Conservation (phyloP, 2,888 invertebrate species). For the Spilarctia lutea region DNA sequence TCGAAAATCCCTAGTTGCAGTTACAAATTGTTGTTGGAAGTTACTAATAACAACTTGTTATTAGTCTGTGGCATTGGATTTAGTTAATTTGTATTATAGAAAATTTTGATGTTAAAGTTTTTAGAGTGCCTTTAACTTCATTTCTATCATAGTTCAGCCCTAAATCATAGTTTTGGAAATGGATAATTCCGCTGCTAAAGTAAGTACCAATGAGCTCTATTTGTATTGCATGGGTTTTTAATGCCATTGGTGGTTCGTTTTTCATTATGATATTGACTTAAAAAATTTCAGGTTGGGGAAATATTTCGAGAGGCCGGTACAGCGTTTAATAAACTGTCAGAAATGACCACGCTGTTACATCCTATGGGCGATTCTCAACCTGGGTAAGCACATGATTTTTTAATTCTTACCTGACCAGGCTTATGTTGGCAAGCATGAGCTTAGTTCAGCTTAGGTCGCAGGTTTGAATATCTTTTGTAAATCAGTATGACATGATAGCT, state of each 20-base stretch:
- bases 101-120: not conserved
- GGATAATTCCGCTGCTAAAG: slow-evolving; percentile 67
- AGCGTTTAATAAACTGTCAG: slow-evolving; percentile 97
- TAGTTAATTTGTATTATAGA: not conserved
- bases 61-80: not conserved
- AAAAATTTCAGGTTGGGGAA: slow-evolving; percentile 95
- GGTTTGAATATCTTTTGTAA: not conserved
- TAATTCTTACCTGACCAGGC: not conserved
- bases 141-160: not conserved
- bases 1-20: too few relatives aligned
- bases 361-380: slow-evolving; percentile 94
- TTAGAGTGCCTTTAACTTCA: not conserved
- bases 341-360: slow-evolving; percentile 97
- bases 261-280: too few relatives aligned
- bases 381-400: slow-evolving; percentile 84
- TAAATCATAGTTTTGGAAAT: slow-evolving; percentile 35
- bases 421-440: too few relatives aligned
- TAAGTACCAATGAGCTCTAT: slow-evolving; percentile 36
- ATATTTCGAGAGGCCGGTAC: slow-evolving; percentile 98
- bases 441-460: not conserved
- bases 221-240: not conserved
- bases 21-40: too few relatives aligned
- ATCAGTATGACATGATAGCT: not conserved
- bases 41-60: too few relatives aligned
- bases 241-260: not conserved